Conservation (phyloP, 2,888 invertebrate species). For the Ganaspis brasiliensis region DNA sequence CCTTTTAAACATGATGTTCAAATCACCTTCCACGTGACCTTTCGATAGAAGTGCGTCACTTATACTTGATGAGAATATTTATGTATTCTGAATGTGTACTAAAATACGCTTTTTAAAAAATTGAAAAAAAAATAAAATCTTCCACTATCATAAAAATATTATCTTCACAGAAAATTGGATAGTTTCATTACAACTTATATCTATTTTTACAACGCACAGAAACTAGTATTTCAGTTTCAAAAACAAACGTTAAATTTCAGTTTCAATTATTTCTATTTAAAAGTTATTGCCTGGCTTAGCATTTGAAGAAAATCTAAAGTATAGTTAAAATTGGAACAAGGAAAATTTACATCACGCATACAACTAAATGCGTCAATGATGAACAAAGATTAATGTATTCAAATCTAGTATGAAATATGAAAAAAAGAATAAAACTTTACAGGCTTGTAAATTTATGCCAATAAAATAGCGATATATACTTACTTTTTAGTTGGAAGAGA, state of each 20-base stretch:
- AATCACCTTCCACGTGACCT: constrained; percentile 25
- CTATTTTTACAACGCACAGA: no score
- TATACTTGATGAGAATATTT: background rate
- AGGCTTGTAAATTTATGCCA: background rate
- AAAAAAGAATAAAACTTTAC: background rate
- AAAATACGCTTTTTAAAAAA: background rate
- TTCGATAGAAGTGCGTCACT: constrained; percentile 14
- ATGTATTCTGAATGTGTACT: constrained; percentile 12
- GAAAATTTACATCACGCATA: background rate
- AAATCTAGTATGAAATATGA: background rate
- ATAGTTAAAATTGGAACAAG: background rate
- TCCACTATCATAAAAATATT: background rate
- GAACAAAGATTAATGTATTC: constrained; percentile 8
- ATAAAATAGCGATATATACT: background rate
- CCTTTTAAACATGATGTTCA: constrained; percentile 2
- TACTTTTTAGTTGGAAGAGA: background rate
- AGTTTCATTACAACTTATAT: no score
- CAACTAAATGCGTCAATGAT: background rate
- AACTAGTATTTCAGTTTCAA: no score
- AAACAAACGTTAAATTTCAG: no score
- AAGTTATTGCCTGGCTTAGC: no score
- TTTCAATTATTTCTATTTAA: no score
- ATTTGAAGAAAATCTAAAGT: background rate
- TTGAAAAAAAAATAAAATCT: background rate
- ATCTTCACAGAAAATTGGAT: background rate